Conservation (phyloP, 2,888 invertebrate genomes). For the Orchestes rusci region DNA sequence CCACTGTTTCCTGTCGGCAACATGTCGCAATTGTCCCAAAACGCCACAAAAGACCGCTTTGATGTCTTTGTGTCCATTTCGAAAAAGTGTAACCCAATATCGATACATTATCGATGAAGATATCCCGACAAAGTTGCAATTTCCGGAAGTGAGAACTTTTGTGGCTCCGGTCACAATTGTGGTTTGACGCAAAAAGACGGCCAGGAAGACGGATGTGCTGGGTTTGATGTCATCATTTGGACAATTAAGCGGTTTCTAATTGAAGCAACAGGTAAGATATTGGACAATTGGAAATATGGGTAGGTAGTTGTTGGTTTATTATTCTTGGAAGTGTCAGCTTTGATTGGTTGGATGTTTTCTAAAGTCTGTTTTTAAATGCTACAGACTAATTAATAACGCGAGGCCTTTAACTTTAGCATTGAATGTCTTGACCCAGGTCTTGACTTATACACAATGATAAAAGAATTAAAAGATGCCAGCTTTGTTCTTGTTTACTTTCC, state of each 20-base stretch:
- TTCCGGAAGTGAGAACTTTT: slow-evolving; percentile 23
- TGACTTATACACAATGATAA: no score
- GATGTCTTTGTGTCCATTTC: slow-evolving; percentile 7
- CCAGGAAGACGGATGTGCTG: slow-evolving; percentile 12
- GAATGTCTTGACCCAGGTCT: no score
- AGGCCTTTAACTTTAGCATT: no score
- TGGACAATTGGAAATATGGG: no score
- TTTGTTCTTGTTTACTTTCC: no score
- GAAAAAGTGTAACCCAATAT: slow-evolving; percentile 18
- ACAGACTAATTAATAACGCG: no score
- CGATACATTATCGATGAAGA: slow-evolving; percentile 19
- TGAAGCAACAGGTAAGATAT: background rate
- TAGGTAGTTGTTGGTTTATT: no score
- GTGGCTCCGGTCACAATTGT: slow-evolving; percentile 16
- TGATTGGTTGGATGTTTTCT: no score
- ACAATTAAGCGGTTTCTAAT: slow-evolving; percentile 7
- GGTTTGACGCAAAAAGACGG: slow-evolving; percentile 10
- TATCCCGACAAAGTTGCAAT: slow-evolving; percentile 13
- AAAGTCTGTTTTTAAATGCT: no score
- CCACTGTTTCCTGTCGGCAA: slow-evolving; percentile 21
- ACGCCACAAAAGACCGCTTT: background rate
- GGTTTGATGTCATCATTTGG: slow-evolving; percentile 18
- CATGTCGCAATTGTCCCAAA: slow-evolving; percentile 7
- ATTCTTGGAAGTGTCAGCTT: no score
- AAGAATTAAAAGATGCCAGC: no score